Percentiles rank a stretch among this genome's conserved stretches.
Evolutionary conservation across 2,888 invertebrate species (phyloP).

Genomic region (Masnerella sp.): DNA sequence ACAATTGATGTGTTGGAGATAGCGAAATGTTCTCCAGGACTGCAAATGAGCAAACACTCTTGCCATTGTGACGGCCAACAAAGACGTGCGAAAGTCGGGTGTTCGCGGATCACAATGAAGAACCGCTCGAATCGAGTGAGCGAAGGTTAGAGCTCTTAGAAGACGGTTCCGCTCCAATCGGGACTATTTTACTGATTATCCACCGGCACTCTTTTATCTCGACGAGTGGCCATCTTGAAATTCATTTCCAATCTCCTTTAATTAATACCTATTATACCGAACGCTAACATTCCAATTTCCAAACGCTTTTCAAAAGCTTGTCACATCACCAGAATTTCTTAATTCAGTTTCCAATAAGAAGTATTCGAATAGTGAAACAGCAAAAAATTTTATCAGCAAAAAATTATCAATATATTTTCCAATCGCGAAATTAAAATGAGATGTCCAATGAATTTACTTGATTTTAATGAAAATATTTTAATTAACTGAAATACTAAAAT

Average conservation of each 20-base stretch:
- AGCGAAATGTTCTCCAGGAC: constrained; percentile 18
- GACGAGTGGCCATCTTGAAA: constrained; percentile 14
- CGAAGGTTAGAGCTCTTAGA: constrained; percentile 13
- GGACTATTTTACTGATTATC: constrained; percentile 22
- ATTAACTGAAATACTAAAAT: too few species aligned
- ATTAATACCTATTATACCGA: not conserved
- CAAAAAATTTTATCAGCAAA: too few species aligned
- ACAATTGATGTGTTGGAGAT: constrained; percentile 24
- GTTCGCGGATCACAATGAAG: constrained; percentile 14
- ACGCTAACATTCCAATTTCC: not conserved
- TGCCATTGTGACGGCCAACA: constrained; percentile 17
- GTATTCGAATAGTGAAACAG: too few species aligned
- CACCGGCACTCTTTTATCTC: constrained; percentile 1
- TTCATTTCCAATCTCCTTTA: constrained; percentile 10
- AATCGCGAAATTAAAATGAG: too few species aligned
- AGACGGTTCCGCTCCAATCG: not conserved
- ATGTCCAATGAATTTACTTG: too few species aligned
- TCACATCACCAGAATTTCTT: too few species aligned
- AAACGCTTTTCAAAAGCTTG: not conserved
- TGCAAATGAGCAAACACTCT: constrained; percentile 24
- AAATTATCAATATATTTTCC: too few species aligned
- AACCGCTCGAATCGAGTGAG: not conserved
- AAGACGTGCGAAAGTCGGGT: constrained; percentile 6
- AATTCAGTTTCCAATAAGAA: too few species aligned
- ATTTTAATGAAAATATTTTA: too few species aligned